A percentile compares a stretch with the other conserved stretches of the same genome.
Conservation (phyloP, 2,888 invertebrate genomes). For the Drosophila ustulata region DNA sequence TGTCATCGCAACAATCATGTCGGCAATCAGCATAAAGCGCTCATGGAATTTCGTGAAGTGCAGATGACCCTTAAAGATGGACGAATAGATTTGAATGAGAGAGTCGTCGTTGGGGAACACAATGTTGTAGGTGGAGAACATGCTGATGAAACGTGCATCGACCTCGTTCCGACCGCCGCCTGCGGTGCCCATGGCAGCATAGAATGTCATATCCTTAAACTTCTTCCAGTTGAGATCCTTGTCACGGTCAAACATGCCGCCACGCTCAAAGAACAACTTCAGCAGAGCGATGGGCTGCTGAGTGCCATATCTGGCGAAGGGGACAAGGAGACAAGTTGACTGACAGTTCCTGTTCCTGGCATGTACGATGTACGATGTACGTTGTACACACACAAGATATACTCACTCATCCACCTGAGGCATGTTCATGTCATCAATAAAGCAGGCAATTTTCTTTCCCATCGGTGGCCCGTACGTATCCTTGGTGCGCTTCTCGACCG, state of each 20-base stretch:
- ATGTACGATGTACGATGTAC: not conserved
- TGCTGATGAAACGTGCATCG: slow-evolving; percentile 95
- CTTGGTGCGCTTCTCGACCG: slow-evolving; percentile 95
- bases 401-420: slow-evolving; percentile 88
- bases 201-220: slow-evolving; percentile 91
- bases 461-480: slow-evolving; percentile 95
- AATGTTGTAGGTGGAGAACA: slow-evolving; percentile 95
- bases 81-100: slow-evolving; percentile 92
- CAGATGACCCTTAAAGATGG: slow-evolving; percentile 93
- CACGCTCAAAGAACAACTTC: slow-evolving; percentile 95
- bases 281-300: slow-evolving; percentile 97
- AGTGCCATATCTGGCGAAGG: slow-evolving; percentile 89
- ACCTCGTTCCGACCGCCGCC: slow-evolving; percentile 96
- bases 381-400: not conserved
- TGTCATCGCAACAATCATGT: slow-evolving; percentile 91
- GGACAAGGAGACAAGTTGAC: not conserved
- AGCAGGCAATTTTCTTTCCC: slow-evolving; percentile 94
- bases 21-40: slow-evolving; percentile 88
- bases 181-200: slow-evolving; percentile 94
- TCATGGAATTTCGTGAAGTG: slow-evolving; percentile 87
- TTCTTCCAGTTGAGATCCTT: slow-evolving; percentile 96
- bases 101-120: slow-evolving; percentile 93
- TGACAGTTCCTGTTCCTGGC: slow-evolving; percentile 21
- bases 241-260: slow-evolving; percentile 95
- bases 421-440: slow-evolving; percentile 98